Base-by-base conservation (phyloP, 2,888 invertebrate species). In the Automeris io region DNA sequence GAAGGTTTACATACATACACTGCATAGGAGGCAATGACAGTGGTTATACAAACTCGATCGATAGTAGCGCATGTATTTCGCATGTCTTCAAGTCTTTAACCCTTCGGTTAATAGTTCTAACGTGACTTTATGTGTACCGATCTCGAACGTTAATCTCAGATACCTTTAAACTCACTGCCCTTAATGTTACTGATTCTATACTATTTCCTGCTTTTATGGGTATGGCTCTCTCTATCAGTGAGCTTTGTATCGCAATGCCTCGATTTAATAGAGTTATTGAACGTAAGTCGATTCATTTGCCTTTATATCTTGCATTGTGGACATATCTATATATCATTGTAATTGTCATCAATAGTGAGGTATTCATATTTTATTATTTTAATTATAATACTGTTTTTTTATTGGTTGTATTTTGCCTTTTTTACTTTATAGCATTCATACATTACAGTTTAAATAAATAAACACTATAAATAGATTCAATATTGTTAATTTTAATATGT, bases 121-220 rank as follows among this genome's bases (percentile, higher is more conserved):
- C 85, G 82, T 83, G 83, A 80, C 78, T 74, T 45, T 51, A 70
- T 70, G 69, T 70, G 68, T 61, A 64, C 54, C 47, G 61, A 79
- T 81, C 76, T 67, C 57, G 54, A 52, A 51, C 60, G 52, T 63
- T 65, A 64, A 78, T 78, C 76, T 69, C 47, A 46, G 61, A 70
- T 67, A 49, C 51, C 47, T 42, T 57, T 47, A 50, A 49, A 49
- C 49, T 38, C 40, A 43, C 35, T 54, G 44, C 51, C 49, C 59
- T 66, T 70, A 73, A 76, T 75, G 70, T 71, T 58, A 54, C 62
- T 70, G 71, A 79, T 76, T 65, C 59, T 55, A 69, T 69, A 61
- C 57, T 53, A 67, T 73, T 71, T 58, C 57, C 48, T 54, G 50
- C 55, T 43, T 64, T 55, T 59, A 69, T 62, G 45, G 57, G 51